Evolutionary conservation across 2,888 invertebrate species (phyloP), one percentile per base, ranked within the genome.

Genomic region (Sinopyrophorus schimmeli): DNA sequence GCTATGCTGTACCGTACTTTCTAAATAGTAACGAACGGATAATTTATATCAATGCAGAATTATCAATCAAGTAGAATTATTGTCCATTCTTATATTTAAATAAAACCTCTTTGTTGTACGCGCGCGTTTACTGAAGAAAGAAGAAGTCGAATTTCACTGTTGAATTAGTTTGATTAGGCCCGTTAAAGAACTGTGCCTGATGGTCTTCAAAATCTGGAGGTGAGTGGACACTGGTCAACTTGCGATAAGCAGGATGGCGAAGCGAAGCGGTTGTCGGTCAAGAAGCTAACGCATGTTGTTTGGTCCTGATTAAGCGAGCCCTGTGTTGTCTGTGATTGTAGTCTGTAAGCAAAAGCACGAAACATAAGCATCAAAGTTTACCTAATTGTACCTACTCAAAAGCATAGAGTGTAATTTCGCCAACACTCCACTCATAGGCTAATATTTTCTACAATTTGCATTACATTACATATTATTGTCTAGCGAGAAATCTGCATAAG

Each of bases 241-340:
- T 67, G 68, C 68, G 65, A 57, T 61, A 71, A 70, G 72, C 71
- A 64, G 69, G 69, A 67, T 68, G 69, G 71, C 73, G 62, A 69
- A 72, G 71, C 71, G 64, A 73, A 72, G 71, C 71, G 68, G 68
- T 68, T 69, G 68, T 71, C 68, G 65, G 65, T 58, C 48, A 60
- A 50, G 57, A 61, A 63, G 63, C 70, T 72, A 72, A 71, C 72
- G 72, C 72, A 73, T 72, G 58, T 57, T 65, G 61, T 67, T n/a
- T 65, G 55, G 43, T 55, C 54, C 53, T 55, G 53, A 55, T 55
- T 60, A 54, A 62, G 64, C 65, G 65, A 66, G 65, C 71, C 70
- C 69, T 65, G 66, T 64, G 59, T 49, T 57, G 60, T 57, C 59
- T 60, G 59, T 55, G 50, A 48, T 57, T 47, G 56, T 61, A 64